Evolutionary conservation across 2,797 vertebrate species (phyloP).

Genomic region (Sus cebifrons): DNA sequence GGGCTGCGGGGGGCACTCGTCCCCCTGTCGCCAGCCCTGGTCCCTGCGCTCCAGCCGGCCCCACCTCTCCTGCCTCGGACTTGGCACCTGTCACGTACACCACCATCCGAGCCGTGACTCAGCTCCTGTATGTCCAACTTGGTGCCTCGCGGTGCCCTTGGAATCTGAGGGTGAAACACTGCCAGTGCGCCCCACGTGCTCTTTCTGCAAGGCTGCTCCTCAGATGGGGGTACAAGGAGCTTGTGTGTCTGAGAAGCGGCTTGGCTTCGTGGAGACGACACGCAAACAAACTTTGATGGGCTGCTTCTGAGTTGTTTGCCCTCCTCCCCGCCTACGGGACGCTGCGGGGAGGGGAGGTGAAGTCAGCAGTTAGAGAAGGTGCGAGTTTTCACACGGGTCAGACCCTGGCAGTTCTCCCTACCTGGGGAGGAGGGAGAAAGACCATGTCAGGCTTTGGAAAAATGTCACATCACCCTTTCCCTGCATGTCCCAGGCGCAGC

Average conservation of each 20-base stretch:
- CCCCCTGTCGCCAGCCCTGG: rapidly evolving
- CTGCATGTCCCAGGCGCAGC: background rate
- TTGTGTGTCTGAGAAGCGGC: background rate
- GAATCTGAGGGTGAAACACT: background rate
- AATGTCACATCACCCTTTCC: background rate
- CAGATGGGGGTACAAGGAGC: rapidly evolving
- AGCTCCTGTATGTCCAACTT: background rate
- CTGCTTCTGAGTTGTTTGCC: rapidly evolving
- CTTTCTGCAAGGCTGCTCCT: rapidly evolving
- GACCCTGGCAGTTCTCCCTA: background rate
- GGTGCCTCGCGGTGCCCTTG: background rate
- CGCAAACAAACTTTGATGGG: no score
- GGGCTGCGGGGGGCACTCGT: no score
- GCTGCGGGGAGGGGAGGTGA: rapidly evolving
- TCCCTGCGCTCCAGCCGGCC: no score
- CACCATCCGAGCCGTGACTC: background rate
- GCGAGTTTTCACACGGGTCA: background rate
- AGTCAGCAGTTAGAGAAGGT: background rate
- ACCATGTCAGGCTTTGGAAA: background rate
- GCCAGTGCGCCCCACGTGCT: rapidly evolving
- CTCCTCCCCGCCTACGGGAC: background rate
- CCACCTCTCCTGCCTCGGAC: background rate
- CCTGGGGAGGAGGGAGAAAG: background rate
- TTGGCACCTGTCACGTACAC: background rate
- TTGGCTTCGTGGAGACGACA: background rate